phyloP scores from a whole-genome alignment of 2,113 vertebrate genomes.

The Rhinoptilus africanus region DNA sequence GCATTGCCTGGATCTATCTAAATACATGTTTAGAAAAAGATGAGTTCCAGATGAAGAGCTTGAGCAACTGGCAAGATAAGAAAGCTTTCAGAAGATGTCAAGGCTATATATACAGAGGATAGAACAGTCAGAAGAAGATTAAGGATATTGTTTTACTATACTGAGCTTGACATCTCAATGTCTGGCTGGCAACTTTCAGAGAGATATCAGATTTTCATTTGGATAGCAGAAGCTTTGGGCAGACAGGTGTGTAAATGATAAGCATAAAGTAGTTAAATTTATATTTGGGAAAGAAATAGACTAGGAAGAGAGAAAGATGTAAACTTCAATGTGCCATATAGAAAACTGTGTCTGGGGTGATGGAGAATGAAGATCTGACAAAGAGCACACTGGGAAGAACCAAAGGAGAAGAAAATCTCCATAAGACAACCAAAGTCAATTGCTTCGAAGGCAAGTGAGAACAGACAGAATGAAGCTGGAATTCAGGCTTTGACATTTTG shows the following conservation, averaged over 20 bases:
- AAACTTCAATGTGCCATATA: background rate
- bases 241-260: background rate
- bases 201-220: background rate
- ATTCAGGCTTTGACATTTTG: constrained; percentile 1
- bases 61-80: constrained; percentile 9
- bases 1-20: background rate
- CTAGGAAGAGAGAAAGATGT: background rate
- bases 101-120: background rate
- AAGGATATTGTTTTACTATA: background rate
- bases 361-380: background rate
- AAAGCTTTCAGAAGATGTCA: background rate
- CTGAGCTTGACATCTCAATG: constrained; percentile 11
- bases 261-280: background rate
- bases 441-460: background rate
- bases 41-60: constrained; percentile 22
- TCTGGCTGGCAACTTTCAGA: background rate
- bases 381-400: background rate
- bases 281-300: background rate
- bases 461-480: background rate
- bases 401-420: background rate
- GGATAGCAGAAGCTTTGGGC: background rate
- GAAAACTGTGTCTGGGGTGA: background rate
- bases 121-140: constrained; percentile 8
- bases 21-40: background rate
- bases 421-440: background rate